A percentile compares a stretch with the other conserved stretches of the same genome.
Evolutionary conservation across 2,797 vertebrate species (phyloP).

Genomic region (Acanthis flammea): DNA sequence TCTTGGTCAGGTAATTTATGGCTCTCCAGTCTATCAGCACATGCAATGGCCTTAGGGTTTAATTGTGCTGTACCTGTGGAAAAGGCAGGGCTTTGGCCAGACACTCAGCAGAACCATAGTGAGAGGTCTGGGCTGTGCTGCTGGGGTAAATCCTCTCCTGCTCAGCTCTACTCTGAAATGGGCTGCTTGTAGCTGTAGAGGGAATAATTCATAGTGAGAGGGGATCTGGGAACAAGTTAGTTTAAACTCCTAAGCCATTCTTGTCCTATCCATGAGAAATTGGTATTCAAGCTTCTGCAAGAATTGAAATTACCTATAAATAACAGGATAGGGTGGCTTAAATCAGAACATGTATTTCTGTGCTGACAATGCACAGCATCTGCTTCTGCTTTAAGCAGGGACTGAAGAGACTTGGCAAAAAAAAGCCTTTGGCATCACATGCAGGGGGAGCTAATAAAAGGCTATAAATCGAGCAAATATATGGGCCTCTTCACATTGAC

Average conservation of each 20-base stretch:
- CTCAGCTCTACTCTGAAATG: not conserved
- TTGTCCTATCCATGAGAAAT: not conserved
- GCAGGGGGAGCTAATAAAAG: constrained; percentile 40
- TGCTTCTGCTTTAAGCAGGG: constrained; percentile 57
- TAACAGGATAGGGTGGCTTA: not conserved
- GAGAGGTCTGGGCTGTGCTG: not conserved
- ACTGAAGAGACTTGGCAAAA: constrained; percentile 44
- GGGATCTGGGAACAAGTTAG: not conserved
- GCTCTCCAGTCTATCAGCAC: not conserved
- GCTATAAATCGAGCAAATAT: constrained; percentile 38
- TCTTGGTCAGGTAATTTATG: not conserved
- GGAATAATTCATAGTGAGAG: not conserved
- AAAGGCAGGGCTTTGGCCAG: not conserved
- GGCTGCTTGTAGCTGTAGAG: not conserved
- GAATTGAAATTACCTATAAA: constrained; percentile 34
- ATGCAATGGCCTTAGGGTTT: not conserved
- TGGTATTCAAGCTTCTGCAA: not conserved
- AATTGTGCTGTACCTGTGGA: not conserved
- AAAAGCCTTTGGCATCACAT: constrained; percentile 33
- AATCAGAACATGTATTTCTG: constrained; percentile 37
- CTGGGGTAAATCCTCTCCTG: not conserved
- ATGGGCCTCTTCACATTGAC: constrained; percentile 46
- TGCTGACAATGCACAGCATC: constrained; percentile 38
- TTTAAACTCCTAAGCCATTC: not conserved
- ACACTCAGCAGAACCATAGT: not conserved